Evolutionary conservation across 1,140 invertebrate species (phyloP).

Genomic region (Apis mellifera): DNA sequence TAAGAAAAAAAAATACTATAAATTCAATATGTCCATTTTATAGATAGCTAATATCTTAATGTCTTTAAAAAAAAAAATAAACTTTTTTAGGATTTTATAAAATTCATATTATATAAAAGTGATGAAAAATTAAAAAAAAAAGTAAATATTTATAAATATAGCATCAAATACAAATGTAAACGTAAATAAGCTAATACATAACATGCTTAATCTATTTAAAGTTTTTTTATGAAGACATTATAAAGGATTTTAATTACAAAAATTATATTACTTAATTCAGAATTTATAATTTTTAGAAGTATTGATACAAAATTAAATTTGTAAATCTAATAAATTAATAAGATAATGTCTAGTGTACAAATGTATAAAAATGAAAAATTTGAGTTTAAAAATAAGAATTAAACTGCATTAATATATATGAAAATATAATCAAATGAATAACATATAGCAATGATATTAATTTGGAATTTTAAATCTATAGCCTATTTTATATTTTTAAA

Average conservation of each 20-base stretch:
- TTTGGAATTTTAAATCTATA: conserved; percentile 10
- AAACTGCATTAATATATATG: conserved; percentile 14
- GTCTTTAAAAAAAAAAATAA: conserved; percentile 17
- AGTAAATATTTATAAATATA: conserved; percentile 24
- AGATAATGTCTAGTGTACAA: conserved; percentile 35
- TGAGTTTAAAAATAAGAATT: conserved; percentile 24
- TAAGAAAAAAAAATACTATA: conserved; percentile 21
- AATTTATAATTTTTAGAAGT: conserved; percentile 5
- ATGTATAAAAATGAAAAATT: conserved; percentile 59
- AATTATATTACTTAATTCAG: conserved; percentile 7
- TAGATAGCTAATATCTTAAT: conserved; percentile 16
- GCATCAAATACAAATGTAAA: conserved; percentile 10
- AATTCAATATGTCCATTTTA: conserved; percentile 3
- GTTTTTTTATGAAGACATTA: not conserved
- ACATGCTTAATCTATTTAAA: conserved; percentile 36
- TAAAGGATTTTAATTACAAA: not conserved
- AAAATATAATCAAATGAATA: conserved; percentile 11
- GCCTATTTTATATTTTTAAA: conserved; percentile 17
- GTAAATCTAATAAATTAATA: conserved; percentile 41
- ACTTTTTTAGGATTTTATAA: conserved; percentile 5
- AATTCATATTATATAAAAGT: conserved; percentile 7
- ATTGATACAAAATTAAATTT: conserved; percentile 1
- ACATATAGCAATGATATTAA: conserved; percentile 18
- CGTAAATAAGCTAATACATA: conserved; percentile 23
- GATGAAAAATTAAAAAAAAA: not conserved